Conservation (phyloP, 1,140 invertebrate genomes). For the Cydia amplana region DNA sequence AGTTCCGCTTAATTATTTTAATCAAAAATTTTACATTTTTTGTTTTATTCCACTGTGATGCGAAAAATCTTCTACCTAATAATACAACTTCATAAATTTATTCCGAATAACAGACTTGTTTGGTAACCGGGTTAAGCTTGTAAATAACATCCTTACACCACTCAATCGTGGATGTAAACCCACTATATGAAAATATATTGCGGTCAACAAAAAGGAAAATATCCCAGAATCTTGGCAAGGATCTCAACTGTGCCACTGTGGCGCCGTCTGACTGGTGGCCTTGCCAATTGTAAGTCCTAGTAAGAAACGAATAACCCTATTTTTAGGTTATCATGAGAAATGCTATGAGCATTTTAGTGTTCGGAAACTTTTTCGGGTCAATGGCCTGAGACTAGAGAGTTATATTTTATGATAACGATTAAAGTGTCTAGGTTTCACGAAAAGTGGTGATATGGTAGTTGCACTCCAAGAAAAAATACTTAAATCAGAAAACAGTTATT, state of each 20-base stretch:
- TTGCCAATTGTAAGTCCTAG: conserved; percentile 51
- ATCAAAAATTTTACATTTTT: too few relatives aligned
- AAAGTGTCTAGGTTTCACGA: background rate
- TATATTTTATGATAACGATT: background rate
- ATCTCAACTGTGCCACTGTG: conserved; percentile 49
- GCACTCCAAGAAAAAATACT: too few relatives aligned
- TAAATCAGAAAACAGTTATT: too few relatives aligned
- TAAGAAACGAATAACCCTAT: conserved; percentile 37
- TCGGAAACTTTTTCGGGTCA: background rate
- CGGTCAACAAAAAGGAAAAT: conserved; percentile 31
- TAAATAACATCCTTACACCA: background rate
- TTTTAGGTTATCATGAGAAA: conserved; percentile 21
- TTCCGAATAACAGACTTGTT: background rate
- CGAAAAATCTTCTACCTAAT: too few relatives aligned
- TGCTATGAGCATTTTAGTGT: background rate
- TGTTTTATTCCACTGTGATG: too few relatives aligned
- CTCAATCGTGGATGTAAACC: conserved; percentile 18
- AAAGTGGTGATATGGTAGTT: too few relatives aligned
- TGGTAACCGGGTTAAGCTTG: background rate
- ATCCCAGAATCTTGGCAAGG: conserved; percentile 49
- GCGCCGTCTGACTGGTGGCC: conserved; percentile 47
- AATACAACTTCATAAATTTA: background rate
- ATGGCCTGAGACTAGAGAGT: background rate
- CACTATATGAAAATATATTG: conserved; percentile 16
- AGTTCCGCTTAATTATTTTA: too few relatives aligned